These are phyloP conservation scores for Macrosiphum euphorbiae DNA, from an alignment of 2,888 invertebrate genomes.

Conservation along the genomic window DNA sequence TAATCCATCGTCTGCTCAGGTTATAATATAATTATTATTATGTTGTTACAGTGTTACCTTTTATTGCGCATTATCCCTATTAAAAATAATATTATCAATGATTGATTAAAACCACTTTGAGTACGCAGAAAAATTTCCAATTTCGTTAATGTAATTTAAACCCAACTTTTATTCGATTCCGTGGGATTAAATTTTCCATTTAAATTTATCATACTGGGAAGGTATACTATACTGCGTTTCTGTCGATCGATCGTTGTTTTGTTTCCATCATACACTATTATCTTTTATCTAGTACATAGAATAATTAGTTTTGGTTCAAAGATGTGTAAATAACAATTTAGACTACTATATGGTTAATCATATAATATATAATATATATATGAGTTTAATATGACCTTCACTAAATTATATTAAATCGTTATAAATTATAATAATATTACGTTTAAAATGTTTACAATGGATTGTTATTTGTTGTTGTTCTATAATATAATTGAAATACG, in stretches of 20 bases:
- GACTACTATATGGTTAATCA: not conserved
- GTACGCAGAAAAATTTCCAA: not conserved
- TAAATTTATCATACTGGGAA: not conserved
- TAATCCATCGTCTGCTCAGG: not conserved
- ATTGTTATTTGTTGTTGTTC: not conserved
- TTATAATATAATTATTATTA: not conserved
- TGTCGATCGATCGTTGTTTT: not conserved
- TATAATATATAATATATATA: too few species aligned
- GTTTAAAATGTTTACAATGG: not conserved
- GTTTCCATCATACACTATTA: not conserved
- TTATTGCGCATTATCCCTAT: not conserved
- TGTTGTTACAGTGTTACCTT: not conserved
- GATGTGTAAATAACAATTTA: not conserved
- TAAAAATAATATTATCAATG: not conserved
- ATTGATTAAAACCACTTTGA: not conserved
- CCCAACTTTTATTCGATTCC: not conserved
- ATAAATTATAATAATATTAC: not conserved
- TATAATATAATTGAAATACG: not conserved
- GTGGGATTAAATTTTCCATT: not conserved
- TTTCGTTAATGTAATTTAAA: not conserved
- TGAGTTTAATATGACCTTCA: not conserved
- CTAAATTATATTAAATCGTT: not conserved
- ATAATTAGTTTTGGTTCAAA: not conserved
- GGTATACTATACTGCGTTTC: not conserved
- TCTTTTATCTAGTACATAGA: not conserved